A percentile compares a stretch with the other conserved stretches of the same genome.
Conservation (phyloP, 2,113 vertebrate species). For the Paracanthobrama guichenoti region DNA sequence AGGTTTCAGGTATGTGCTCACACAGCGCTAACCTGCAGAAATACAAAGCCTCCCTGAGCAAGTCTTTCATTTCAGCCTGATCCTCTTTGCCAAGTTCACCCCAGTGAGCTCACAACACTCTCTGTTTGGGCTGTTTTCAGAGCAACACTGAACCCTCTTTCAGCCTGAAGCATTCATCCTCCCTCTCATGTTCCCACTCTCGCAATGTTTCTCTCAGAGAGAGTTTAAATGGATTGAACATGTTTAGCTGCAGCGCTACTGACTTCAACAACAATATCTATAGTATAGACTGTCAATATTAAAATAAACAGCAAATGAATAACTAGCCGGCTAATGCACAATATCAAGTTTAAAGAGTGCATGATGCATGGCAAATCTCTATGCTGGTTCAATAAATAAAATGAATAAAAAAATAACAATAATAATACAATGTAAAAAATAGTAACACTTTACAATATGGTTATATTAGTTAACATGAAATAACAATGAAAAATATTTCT, state of each 20-base stretch:
- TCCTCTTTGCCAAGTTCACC: conserved; percentile 11
- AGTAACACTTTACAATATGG: no score
- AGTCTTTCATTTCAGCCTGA: conserved; percentile 9
- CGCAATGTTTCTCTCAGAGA: neutral
- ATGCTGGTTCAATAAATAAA: neutral
- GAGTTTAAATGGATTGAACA: neutral
- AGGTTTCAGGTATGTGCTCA: conserved; percentile 24
- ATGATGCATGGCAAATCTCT: neutral
- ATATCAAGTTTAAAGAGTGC: neutral
- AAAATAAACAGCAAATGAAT: neutral
- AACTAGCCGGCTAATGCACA: no score
- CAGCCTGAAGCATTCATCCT: conserved; percentile 21
- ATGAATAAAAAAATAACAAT: neutral
- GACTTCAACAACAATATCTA: neutral
- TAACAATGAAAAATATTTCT: no score
- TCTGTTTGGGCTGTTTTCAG: neutral
- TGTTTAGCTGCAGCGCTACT: neutral
- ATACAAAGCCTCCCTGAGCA: conserved; percentile 17
- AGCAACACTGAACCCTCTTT: conserved; percentile 12
- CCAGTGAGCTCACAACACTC: neutral
- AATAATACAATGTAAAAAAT: no score
- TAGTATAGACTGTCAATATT: neutral
- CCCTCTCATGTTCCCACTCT: conserved; percentile 17
- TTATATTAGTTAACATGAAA: no score
- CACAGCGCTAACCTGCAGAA: conserved; percentile 26